These are phyloP conservation scores for Brachylomia viminalis DNA, from an alignment of 2,888 invertebrate genomes.

Conservation along the genomic window DNA sequence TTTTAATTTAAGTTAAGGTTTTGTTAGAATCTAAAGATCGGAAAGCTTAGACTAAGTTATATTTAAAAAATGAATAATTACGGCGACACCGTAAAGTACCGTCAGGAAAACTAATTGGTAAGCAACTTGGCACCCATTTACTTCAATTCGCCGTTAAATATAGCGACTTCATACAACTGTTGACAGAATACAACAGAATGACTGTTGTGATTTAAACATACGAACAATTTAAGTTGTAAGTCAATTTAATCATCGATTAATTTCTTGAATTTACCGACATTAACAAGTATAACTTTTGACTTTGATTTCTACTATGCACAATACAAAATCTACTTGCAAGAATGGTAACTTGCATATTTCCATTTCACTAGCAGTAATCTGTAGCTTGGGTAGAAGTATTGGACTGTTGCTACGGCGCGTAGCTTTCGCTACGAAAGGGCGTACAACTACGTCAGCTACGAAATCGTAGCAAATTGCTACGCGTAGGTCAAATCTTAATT, in stretches of 20 bases:
- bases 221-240: not conserved
- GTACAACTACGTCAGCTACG: constrained; percentile 20
- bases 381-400: not conserved
- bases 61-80: not conserved
- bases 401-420: not conserved
- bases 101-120: not conserved
- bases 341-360: not conserved
- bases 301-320: not conserved
- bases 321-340: not conserved
- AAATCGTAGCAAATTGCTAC: constrained; percentile 30
- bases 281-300: not conserved
- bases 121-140: not conserved
- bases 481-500: not conserved
- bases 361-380: too few species aligned
- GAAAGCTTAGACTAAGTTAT: not conserved
- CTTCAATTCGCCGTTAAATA: not conserved
- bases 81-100: not conserved
- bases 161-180: not conserved
- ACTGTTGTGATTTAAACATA: not conserved
- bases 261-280: not conserved
- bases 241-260: too few species aligned
- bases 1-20: not conserved
- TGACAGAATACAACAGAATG: not conserved
- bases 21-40: not conserved
- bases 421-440: not conserved